Conservation (phyloP, 2,113 vertebrate species). For the Oceanodroma tethys region DNA sequence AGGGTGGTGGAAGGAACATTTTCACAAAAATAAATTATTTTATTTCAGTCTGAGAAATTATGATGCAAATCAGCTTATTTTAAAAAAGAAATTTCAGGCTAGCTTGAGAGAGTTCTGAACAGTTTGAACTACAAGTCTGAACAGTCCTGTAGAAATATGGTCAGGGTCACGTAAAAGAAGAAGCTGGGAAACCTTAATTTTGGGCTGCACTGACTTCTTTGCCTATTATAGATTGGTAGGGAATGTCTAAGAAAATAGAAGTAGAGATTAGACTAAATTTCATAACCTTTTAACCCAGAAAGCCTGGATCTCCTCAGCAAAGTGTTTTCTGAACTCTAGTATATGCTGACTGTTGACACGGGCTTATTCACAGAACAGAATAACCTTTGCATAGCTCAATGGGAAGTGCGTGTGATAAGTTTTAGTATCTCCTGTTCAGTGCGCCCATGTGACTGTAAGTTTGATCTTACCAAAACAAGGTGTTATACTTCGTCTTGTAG, state of each 20-base stretch:
- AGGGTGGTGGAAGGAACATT: not conserved
- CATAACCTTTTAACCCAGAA: constrained; percentile 51
- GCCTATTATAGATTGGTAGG: not conserved
- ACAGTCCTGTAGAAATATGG: not conserved
- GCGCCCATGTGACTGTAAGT: not conserved
- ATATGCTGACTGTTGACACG: constrained; percentile 33
- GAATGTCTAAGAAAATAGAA: not conserved
- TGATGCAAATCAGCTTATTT: constrained; percentile 21
- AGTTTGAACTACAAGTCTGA: not conserved
- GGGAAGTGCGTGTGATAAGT: not conserved
- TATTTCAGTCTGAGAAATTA: constrained; percentile 7
- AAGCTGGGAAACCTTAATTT: not conserved
- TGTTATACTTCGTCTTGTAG: not conserved
- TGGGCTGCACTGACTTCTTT: not conserved
- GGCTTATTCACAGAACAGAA: constrained; percentile 18
- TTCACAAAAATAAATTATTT: not conserved
- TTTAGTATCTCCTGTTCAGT: not conserved
- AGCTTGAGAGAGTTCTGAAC: not conserved
- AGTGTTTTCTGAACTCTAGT: constrained; percentile 34
- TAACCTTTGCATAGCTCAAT: constrained; percentile 57
- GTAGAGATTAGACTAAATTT: constrained; percentile 45
- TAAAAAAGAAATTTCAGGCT: not conserved
- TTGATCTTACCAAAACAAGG: not conserved
- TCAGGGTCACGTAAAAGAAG: not conserved
- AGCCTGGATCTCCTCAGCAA: constrained; percentile 7